A percentile compares a stretch with the other conserved stretches of the same genome.
Evolutionary conservation across 2,113 vertebrate species (phyloP).

Genomic region (Illadopsis cleaveri): DNA sequence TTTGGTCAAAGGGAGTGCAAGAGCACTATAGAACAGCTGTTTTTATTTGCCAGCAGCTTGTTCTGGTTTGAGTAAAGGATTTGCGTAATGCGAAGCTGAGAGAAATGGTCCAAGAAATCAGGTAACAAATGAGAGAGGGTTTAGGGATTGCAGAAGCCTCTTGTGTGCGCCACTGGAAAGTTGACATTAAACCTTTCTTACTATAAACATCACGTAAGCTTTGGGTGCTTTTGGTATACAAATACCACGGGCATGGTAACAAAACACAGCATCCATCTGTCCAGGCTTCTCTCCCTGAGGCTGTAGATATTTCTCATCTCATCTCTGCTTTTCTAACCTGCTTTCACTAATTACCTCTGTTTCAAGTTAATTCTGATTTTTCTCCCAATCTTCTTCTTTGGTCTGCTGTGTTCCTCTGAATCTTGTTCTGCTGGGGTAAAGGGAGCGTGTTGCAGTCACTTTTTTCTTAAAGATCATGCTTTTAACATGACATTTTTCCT

Average conservation of each 20-base stretch:
- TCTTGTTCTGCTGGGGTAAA: background rate
- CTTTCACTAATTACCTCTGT: background rate
- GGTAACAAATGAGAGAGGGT: background rate
- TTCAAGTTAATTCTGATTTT: background rate
- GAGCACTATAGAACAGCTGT: background rate
- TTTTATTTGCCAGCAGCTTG: background rate
- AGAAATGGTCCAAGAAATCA: background rate
- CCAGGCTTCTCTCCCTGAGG: background rate
- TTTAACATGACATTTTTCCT: background rate
- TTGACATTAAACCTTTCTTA: background rate
- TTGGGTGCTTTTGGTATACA: background rate
- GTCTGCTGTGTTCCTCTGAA: background rate
- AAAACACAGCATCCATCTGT: background rate
- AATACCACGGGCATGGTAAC: background rate
- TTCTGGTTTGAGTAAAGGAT: background rate
- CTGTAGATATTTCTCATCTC: background rate
- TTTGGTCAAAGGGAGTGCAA: background rate
- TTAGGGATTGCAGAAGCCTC: background rate
- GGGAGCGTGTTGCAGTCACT: background rate
- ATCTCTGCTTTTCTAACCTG: background rate
- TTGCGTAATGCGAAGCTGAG: background rate
- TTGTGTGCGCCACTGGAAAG: background rate
- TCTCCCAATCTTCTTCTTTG: background rate
- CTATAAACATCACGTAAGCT: slow-evolving; percentile 18
- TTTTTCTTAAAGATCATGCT: background rate